These are phyloP conservation scores for Cactoblastis cactorum DNA, from an alignment of 2,888 invertebrate genomes.

Conservation along the genomic window DNA sequence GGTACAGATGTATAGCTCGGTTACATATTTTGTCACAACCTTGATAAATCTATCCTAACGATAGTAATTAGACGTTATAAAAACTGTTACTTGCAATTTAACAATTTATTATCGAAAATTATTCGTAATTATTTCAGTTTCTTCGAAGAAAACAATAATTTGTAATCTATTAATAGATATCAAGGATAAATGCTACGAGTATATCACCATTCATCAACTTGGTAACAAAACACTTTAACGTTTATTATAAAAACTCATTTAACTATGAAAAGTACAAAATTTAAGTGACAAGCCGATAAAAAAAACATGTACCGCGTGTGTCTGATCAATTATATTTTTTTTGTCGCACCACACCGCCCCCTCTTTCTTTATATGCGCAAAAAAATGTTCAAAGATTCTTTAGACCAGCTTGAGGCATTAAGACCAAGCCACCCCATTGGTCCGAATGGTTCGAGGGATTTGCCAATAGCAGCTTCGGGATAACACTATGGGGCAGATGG, in stretches of 20 bases:
- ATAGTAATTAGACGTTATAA: neutral
- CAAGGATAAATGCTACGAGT: too few relatives aligned
- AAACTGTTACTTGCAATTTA: neutral
- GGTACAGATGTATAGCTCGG: neutral
- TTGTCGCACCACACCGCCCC: constrained; percentile 16
- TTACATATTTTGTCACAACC: too few relatives aligned
- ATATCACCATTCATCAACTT: too few relatives aligned
- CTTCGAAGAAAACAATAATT: too few relatives aligned
- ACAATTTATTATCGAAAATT: too few relatives aligned
- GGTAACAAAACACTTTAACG: too few relatives aligned
- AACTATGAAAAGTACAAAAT: too few relatives aligned
- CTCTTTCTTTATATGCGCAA: constrained; percentile 17
- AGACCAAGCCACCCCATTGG: constrained; percentile 46
- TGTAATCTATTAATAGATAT: too few relatives aligned
- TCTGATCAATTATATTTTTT: neutral
- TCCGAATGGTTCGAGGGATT: constrained; percentile 28
- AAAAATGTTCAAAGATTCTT: constrained; percentile 23
- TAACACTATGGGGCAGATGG: constrained; percentile 60
- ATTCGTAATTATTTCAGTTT: too few relatives aligned
- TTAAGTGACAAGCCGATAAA: neutral
- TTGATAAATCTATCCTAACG: neutral
- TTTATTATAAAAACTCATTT: too few relatives aligned
- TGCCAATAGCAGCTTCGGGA: constrained; percentile 52
- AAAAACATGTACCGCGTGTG: neutral
- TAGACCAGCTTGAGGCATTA: constrained; percentile 37